Conservation (phyloP, 2,113 vertebrate species). For the Oryzias celebensis region DNA sequence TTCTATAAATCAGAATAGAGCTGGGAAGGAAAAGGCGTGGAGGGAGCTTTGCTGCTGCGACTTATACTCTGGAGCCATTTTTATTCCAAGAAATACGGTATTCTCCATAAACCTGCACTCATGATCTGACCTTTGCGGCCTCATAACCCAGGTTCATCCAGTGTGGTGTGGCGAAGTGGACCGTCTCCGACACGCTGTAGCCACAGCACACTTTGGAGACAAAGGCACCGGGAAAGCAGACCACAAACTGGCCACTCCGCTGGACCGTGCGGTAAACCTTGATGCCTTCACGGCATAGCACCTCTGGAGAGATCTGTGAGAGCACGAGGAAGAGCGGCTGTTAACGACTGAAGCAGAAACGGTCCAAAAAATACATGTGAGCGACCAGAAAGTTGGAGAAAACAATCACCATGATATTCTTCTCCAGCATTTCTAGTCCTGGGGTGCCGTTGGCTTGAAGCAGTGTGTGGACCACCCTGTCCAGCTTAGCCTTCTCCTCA, state of each 20-base stretch:
- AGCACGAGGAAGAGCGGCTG: neutral
- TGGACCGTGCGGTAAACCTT: conserved; percentile 96
- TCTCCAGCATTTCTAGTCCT: conserved; percentile 98
- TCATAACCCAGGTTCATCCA: conserved; percentile 98
- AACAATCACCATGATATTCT: conserved; percentile 91
- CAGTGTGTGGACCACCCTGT: conserved; percentile 97
- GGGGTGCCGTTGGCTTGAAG: conserved; percentile 98
- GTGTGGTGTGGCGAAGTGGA: conserved; percentile 98
- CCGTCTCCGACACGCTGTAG: conserved; percentile 97
- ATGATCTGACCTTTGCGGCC: conserved; percentile 88
- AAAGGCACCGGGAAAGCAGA: conserved; percentile 97
- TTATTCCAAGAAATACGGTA: no score
- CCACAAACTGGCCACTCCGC: conserved; percentile 95
- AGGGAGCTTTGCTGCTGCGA: no score
- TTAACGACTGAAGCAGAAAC: neutral
- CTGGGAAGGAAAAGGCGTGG: no score
- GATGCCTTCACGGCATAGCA: conserved; percentile 96
- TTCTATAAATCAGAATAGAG: no score
- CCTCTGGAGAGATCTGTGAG: conserved; percentile 93
- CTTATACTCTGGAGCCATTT: no score
- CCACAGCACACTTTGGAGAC: conserved; percentile 98
- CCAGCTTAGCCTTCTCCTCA: conserved; percentile 97
- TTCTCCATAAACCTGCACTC: neutral
- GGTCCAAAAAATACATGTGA: neutral
- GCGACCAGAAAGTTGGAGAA: neutral